Percentiles rank a stretch among this genome's conserved stretches.
phyloP scores from a whole-genome alignment of 2,888 invertebrate genomes.

The Metellina segmentata region DNA sequence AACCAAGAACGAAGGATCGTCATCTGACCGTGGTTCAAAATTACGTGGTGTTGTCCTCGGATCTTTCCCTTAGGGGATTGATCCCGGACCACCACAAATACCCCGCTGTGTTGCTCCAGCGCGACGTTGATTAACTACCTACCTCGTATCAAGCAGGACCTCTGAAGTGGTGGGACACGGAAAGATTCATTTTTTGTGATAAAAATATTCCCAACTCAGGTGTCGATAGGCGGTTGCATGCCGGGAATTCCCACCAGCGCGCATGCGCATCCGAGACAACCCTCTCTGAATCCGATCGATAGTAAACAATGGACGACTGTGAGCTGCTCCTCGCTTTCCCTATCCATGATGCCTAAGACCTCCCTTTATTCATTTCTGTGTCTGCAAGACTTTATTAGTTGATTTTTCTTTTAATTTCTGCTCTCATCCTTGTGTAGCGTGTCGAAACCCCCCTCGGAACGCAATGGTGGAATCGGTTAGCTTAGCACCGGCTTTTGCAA shows the following conservation, averaged over 20 bases:
- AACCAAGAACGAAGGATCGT: too few species aligned
- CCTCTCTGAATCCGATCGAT: slow-evolving; percentile 42
- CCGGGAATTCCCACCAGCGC: neutral
- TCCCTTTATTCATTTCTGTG: neutral
- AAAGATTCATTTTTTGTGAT: neutral
- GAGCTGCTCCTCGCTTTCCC: slow-evolving; percentile 18
- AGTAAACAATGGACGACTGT: slow-evolving; percentile 63
- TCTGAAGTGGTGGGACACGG: neutral
- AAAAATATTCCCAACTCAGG: neutral
- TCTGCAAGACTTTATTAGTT: slow-evolving; percentile 13
- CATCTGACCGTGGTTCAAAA: too few species aligned
- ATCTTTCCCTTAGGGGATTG: too few species aligned
- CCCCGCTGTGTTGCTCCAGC: too few species aligned
- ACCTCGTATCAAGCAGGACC: neutral
- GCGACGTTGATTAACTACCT: too few species aligned
- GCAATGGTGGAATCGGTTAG: slow-evolving; percentile 15
- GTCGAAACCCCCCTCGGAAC: neutral
- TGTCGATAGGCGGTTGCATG: neutral
- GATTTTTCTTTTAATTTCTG: neutral
- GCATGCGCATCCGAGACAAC: slow-evolving; percentile 25
- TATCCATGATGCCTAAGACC: slow-evolving; percentile 9
- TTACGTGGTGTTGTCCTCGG: too few species aligned
- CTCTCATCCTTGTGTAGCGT: neutral
- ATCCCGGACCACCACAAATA: too few species aligned
- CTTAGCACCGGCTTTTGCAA: slow-evolving; percentile 4